Percentiles rank a stretch among this genome's conserved stretches.
These are phyloP conservation scores for Phenganax subtilis DNA, from an alignment of 92 coral and sea anemone genomes.

Conservation along the genomic window DNA sequence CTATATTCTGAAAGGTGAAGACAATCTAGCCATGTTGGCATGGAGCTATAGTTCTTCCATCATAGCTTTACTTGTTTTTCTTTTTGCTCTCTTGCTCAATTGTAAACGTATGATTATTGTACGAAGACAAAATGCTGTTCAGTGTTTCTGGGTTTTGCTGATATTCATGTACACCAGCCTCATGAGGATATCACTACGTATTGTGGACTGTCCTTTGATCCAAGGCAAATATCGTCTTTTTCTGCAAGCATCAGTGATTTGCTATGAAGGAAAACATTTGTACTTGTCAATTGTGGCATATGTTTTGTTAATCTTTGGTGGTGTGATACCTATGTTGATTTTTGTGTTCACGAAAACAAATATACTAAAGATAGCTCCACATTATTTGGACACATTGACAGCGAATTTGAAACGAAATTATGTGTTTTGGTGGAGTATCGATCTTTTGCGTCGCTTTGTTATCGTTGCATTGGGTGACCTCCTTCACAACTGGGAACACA, in stretches of 20 bases:
- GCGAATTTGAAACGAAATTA: conserved; percentile 65
- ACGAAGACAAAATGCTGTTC: conserved; percentile 76
- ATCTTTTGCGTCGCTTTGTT: conserved; percentile 71
- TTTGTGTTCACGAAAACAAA: conserved; percentile 62
- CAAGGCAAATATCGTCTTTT: conserved; percentile 66
- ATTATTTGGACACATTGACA: conserved; percentile 77
- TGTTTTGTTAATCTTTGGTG: conserved; percentile 41
- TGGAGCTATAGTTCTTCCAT: conserved; percentile 75
- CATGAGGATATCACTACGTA: conserved; percentile 63
- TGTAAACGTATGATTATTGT: conserved; percentile 61
- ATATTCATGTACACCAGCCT: conserved; percentile 78
- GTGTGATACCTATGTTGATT: conserved; percentile 66
- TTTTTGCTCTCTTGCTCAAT: conserved; percentile 66
- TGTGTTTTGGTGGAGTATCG: conserved; percentile 98
- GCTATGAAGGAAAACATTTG: conserved; percentile 67
- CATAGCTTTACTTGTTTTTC: conserved; percentile 59
- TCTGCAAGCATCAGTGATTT: conserved; percentile 71
- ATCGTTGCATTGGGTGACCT: conserved; percentile 66
- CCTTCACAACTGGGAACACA: conserved; percentile 71
- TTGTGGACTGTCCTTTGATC: conserved; percentile 71
- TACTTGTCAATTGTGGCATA: conserved; percentile 61
- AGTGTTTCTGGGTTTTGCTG: conserved; percentile 85
- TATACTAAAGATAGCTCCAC: conserved; percentile 84
- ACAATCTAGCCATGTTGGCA: conserved; percentile 62
- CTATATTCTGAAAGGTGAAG: conserved; percentile 61